Evolutionary conservation across 1,140 invertebrate genomes (phyloP).

Genomic region (Megalonaias nervosa): DNA sequence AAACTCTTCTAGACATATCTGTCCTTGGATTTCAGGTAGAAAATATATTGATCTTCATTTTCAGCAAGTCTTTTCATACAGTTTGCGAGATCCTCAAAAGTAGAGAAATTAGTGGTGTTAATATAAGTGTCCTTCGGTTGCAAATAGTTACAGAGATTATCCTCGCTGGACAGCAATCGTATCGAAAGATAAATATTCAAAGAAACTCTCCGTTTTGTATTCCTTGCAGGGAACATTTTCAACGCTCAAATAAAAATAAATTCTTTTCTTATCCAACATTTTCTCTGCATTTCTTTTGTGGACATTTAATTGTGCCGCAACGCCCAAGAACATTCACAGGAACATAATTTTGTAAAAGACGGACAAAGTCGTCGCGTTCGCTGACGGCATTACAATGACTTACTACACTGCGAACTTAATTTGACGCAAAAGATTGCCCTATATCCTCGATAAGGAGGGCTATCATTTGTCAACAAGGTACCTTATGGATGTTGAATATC

Average conservation of each 20-base stretch:
- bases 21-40: slow-evolving; percentile 2
- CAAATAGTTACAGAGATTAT: no score
- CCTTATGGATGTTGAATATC: neutral
- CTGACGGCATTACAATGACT: slow-evolving; percentile 1
- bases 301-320: neutral
- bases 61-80: neutral
- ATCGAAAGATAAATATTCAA: neutral
- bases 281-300: neutral
- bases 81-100: neutral
- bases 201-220: slow-evolving; percentile 11
- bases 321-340: neutral
- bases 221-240: slow-evolving; percentile 16
- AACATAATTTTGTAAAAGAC: neutral
- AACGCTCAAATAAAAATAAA: neutral
- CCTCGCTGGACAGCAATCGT: slow-evolving; percentile 2
- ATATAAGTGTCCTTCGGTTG: slow-evolving; percentile 4
- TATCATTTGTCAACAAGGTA: neutral
- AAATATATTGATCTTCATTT: slow-evolving; percentile 5
- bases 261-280: neutral
- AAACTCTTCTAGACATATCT: neutral
- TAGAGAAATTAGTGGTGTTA: slow-evolving; percentile 7
- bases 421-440: neutral
- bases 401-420: slow-evolving; percentile 1
- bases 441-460: neutral
- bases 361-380: neutral